Evolutionary conservation across 1,140 invertebrate species (phyloP).

Genomic region (Brachionus asplanchnoidis): DNA sequence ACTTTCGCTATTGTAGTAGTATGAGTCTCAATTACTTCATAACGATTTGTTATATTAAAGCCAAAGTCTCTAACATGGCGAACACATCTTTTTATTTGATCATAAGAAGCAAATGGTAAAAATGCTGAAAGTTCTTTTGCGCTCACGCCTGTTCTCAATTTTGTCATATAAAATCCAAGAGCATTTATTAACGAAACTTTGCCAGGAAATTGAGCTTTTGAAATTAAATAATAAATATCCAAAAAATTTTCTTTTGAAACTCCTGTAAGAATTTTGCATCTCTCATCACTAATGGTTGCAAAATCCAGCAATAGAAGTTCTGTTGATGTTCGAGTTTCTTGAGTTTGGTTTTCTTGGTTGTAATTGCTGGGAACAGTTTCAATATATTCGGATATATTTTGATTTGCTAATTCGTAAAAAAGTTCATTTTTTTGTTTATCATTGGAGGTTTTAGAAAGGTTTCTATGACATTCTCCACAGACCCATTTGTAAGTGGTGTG

Average conservation of each 20-base stretch:
- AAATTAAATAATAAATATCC: too few species aligned
- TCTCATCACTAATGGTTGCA: neutral
- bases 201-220: too few species aligned
- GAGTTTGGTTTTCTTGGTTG: neutral
- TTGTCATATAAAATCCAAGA: neutral
- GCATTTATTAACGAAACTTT: too few species aligned
- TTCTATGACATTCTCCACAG: too few species aligned
- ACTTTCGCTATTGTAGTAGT: neutral
- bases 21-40: neutral
- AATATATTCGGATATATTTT: neutral
- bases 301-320: too few species aligned
- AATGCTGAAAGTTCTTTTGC: neutral
- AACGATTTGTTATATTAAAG: neutral
- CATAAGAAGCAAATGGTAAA: neutral
- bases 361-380: neutral
- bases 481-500: too few species aligned
- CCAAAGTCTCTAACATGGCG: neutral
- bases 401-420: neutral
- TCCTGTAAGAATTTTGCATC: neutral
- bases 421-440: too few species aligned
- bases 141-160: neutral
- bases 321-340: neutral
- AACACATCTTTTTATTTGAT: neutral
- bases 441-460: too few species aligned
- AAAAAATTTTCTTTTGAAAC: too few species aligned